A percentile compares a stretch with the other conserved stretches of the same genome.
Evolutionary conservation across 92 coral and sea anemone species (phyloP).

Genomic region (Micromussa lordhowensis): DNA sequence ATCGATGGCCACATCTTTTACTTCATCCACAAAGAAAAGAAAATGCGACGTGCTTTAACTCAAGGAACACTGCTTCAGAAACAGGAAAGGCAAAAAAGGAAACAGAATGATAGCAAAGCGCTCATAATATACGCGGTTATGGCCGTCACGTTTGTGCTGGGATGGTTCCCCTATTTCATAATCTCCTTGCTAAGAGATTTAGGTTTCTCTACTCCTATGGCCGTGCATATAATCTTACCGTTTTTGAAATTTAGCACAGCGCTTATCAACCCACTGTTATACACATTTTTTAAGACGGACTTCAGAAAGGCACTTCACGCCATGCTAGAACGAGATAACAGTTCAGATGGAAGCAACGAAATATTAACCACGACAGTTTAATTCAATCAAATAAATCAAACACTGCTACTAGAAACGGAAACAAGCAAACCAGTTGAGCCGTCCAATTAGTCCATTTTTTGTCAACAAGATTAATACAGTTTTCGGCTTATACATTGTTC

Average conservation of each 20-base stretch:
- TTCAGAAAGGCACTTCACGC: conserved; percentile 66
- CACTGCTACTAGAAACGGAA: not conserved
- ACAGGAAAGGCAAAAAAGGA: conserved; percentile 19
- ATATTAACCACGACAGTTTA: conserved; percentile 14
- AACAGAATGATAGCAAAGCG: conserved; percentile 65
- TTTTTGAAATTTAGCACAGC: conserved; percentile 77
- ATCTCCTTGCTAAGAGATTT: conserved; percentile 57
- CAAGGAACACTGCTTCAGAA: conserved; percentile 7
- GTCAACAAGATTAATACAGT: not conserved
- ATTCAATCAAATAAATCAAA: not conserved
- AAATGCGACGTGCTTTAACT: conserved; percentile 32
- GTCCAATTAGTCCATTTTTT: not conserved
- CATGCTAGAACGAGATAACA: conserved; percentile 14
- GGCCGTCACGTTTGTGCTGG: conserved; percentile 70
- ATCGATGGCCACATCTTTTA: conserved; percentile 67
- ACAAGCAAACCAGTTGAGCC: not conserved
- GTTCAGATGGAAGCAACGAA: conserved; percentile 18
- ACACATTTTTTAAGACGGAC: conserved; percentile 85
- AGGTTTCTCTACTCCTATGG: conserved; percentile 18
- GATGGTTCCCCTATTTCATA: conserved; percentile 78
- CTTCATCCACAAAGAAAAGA: conserved; percentile 58
- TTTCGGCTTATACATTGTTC: not conserved
- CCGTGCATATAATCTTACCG: conserved; percentile 33
- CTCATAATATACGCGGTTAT: conserved; percentile 63
- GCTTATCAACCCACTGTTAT: conserved; percentile 74